Evolutionary conservation across 2,113 vertebrate genomes (phyloP).

Genomic region (Protomyctophum bolini): DNA sequence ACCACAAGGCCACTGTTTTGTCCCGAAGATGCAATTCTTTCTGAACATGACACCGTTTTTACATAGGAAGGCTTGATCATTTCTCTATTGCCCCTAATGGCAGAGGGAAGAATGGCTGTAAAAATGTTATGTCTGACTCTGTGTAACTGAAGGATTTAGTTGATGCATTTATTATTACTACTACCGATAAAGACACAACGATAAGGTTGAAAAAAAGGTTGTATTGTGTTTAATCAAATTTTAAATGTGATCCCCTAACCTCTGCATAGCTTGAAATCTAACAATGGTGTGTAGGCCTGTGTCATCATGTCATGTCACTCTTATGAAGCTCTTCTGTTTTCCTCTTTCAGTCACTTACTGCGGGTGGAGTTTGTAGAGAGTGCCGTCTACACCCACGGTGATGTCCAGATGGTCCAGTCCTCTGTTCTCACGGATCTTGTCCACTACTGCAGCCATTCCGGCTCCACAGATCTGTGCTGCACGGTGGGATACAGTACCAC

Average conservation of each 20-base stretch:
- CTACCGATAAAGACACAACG: too few species aligned
- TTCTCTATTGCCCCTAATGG: too few species aligned
- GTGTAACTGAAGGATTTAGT: too few species aligned
- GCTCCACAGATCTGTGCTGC: slow-evolving; percentile 94
- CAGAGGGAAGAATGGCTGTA: too few species aligned
- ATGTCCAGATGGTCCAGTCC: slow-evolving; percentile 88
- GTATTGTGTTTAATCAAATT: neutral
- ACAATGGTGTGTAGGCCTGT: too few species aligned
- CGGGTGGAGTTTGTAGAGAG: slow-evolving; percentile 96
- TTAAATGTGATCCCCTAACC: neutral
- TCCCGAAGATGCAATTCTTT: too few species aligned
- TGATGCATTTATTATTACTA: too few species aligned
- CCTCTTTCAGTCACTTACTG: slow-evolving; percentile 80
- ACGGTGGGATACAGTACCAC: slow-evolving; percentile 88
- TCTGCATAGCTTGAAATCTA: too few species aligned
- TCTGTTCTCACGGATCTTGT: slow-evolving; percentile 97
- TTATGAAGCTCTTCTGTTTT: neutral
- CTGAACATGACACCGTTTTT: too few species aligned
- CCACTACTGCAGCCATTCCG: slow-evolving; percentile 95
- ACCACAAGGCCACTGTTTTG: too few species aligned
- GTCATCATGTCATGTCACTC: neutral
- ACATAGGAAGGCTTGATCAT: too few species aligned
- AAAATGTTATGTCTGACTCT: too few species aligned
- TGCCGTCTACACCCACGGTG: slow-evolving; percentile 95
- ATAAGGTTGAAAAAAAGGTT: neutral